Percentiles rank a stretch among this genome's conserved stretches.
phyloP scores from a whole-genome alignment of 2,113 vertebrate genomes.

The Tragelaphus scriptus region DNA sequence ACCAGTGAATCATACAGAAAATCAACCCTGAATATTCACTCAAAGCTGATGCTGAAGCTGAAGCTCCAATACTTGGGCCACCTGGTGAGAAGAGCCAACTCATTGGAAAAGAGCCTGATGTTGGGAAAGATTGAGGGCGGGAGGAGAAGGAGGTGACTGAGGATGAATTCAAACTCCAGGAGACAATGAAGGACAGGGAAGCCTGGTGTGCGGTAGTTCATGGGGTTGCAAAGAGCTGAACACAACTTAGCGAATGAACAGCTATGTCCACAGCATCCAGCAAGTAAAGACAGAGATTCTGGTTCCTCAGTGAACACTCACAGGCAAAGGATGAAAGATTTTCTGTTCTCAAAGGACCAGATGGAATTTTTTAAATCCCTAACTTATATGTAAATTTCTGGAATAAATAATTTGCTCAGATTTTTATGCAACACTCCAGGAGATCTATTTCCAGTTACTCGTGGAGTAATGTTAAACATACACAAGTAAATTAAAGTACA shows the following conservation, averaged over 20 bases:
- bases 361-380: background rate
- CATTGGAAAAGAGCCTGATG: background rate
- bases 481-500: conserved; percentile 27
- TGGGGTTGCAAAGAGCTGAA: background rate
- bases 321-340: background rate
- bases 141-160: background rate
- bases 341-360: background rate
- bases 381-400: conserved; percentile 50
- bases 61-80: background rate
- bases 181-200: background rate
- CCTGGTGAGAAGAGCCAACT: background rate
- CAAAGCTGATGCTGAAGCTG: background rate
- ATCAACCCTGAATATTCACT: background rate
- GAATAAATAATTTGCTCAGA: conserved; percentile 37
- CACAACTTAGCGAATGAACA: background rate
- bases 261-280: background rate
- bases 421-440: conserved; percentile 4
- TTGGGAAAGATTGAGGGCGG: background rate
- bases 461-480: conserved; percentile 7
- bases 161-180: background rate
- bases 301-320: background rate
- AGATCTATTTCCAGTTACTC: conserved; percentile 35
- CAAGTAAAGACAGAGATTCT: background rate
- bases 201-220: background rate
- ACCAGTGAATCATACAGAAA: background rate